Conservation (phyloP, 2,888 invertebrate species). For the Patella pellucida region DNA sequence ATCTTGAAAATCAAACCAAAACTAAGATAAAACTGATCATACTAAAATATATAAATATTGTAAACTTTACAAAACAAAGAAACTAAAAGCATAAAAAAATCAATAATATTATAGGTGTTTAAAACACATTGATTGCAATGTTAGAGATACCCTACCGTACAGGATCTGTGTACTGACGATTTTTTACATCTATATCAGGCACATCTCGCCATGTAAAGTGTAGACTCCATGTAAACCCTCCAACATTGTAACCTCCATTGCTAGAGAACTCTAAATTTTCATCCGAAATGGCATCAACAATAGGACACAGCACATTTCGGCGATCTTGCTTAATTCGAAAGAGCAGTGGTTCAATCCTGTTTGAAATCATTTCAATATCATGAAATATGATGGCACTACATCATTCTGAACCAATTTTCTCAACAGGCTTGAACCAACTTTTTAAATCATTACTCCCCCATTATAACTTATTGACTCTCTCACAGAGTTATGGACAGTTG, state of each 20-base stretch:
- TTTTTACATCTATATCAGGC: slow-evolving; percentile 39
- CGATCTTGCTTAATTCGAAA: slow-evolving; percentile 84
- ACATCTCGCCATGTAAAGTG: slow-evolving; percentile 85
- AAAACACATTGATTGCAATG: too few species aligned
- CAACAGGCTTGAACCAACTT: neutral
- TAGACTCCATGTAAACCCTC: slow-evolving; percentile 75
- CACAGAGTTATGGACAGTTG: too few species aligned
- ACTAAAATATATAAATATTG: too few species aligned
- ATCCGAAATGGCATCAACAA: slow-evolving; percentile 92
- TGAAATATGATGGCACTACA: neutral
- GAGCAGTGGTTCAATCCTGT: slow-evolving; percentile 85
- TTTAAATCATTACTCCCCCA: neutral
- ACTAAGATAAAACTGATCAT: too few species aligned
- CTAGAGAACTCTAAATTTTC: slow-evolving; percentile 74
- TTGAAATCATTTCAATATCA: slow-evolving; percentile 4
- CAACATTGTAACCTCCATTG: slow-evolving; percentile 54
- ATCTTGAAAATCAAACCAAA: too few species aligned
- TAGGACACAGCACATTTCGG: slow-evolving; percentile 87
- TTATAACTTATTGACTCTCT: too few species aligned
- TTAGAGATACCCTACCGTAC: slow-evolving; percentile 46
- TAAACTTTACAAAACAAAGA: too few species aligned
- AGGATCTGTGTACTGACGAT: slow-evolving; percentile 55
- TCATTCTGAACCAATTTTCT: neutral
- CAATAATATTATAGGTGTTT: too few species aligned
- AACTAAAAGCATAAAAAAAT: too few species aligned